Evolutionary conservation across 2,888 invertebrate species (phyloP).

Genomic region (Dolichomitus sp.): DNA sequence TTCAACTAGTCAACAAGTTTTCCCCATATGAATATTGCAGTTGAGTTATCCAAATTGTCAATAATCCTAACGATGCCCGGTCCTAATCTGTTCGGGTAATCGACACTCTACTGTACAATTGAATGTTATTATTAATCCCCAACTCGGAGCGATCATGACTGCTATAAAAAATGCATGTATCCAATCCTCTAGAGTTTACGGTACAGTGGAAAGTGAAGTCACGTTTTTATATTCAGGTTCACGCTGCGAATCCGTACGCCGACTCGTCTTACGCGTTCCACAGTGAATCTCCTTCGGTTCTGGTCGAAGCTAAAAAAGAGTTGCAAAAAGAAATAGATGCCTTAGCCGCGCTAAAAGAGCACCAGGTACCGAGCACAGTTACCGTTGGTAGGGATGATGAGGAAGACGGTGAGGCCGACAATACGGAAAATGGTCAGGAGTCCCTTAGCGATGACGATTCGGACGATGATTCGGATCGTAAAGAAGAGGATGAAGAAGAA

Average conservation of each 20-base stretch:
- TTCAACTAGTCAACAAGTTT: too few relatives aligned
- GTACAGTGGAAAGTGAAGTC: slow-evolving; percentile 47
- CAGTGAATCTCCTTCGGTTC: slow-evolving; percentile 87
- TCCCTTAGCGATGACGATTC: slow-evolving; percentile 88
- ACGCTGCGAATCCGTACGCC: slow-evolving; percentile 82
- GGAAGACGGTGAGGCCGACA: slow-evolving; percentile 87
- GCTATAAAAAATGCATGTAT: background rate
- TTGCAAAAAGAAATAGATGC: slow-evolving; percentile 90
- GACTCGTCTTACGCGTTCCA: slow-evolving; percentile 89
- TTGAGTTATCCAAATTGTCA: too few relatives aligned
- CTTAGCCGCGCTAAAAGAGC: slow-evolving; percentile 84
- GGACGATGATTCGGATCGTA: slow-evolving; percentile 88
- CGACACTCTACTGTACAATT: background rate
- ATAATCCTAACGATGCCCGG: too few relatives aligned
- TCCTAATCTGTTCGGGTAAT: too few relatives aligned
- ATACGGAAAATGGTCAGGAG: slow-evolving; percentile 88
- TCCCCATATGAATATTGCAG: too few relatives aligned
- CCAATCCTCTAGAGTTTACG: slow-evolving; percentile 2
- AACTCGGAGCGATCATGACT: background rate
- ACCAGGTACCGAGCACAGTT: slow-evolving; percentile 79
- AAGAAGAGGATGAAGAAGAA: slow-evolving; percentile 87
- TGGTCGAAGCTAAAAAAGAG: slow-evolving; percentile 94
- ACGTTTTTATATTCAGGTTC: slow-evolving; percentile 74
- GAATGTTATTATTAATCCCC: background rate
- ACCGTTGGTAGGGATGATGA: slow-evolving; percentile 87